Conservation (phyloP, 2,797 vertebrate species). For the Miichthys miiuy region DNA sequence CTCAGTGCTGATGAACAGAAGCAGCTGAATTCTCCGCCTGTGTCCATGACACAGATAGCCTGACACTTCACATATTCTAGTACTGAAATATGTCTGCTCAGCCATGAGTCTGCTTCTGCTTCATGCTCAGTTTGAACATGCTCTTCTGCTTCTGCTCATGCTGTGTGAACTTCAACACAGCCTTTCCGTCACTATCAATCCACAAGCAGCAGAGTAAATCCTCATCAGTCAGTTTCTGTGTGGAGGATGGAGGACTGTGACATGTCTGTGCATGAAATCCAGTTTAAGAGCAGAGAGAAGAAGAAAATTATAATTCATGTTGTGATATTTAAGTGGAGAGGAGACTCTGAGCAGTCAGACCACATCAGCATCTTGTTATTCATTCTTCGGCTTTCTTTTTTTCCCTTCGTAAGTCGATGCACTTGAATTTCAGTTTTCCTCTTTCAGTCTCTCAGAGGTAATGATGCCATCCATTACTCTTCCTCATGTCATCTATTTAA, state of each 20-base stretch:
- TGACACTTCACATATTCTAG: conserved; percentile 2
- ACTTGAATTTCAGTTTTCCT: conserved; percentile 8
- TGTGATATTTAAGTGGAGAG: too few species aligned
- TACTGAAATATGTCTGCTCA: neutral
- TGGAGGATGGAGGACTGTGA: neutral
- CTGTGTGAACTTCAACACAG: conserved; percentile 6
- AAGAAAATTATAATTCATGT: too few species aligned
- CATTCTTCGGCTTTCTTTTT: conserved; percentile 11
- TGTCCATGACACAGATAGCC: neutral
- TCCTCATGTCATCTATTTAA: conserved; percentile 15
- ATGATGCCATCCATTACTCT: conserved; percentile 14
- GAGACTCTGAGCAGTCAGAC: neutral
- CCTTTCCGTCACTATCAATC: conserved; percentile 29
- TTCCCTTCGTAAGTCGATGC: too few species aligned
- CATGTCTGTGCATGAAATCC: neutral
- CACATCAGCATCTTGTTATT: conserved; percentile 21
- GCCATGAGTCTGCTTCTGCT: neutral
- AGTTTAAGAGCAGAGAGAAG: neutral
- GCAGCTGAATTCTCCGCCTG: neutral
- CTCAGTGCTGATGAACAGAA: neutral
- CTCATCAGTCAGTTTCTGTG: conserved; percentile 8
- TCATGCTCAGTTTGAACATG: neutral
- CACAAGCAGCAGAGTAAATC: conserved; percentile 19
- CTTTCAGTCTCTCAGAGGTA: neutral
- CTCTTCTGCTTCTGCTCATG: too few species aligned